Evolutionary conservation across 2,797 vertebrate species (phyloP), one percentile per base, ranked within the genome.

Genomic region (Trachurus trachurus): DNA sequence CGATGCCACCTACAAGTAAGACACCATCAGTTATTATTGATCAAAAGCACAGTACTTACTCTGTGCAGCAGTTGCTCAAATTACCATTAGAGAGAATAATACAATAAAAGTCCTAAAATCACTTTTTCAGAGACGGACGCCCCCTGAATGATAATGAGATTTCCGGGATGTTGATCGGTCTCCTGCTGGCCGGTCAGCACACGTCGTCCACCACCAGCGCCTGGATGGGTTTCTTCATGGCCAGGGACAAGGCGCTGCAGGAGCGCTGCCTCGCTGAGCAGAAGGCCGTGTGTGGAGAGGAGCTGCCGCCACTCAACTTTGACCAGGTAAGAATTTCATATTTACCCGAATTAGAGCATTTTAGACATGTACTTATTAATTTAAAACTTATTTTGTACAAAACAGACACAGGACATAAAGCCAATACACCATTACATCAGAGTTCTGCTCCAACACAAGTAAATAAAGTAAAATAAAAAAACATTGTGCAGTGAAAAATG

Each of bases 131-230:
- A 93, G 95, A 98, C 0, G 98, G 98, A 5, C 95, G 80, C 0
- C 87, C 89, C 0, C 90, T 99, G 90, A 96, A 82, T 0, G 96
- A 99, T 1, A 91, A 96, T 0, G 98, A 99, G 84, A 94, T 99
- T 0, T 94, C 96, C 0, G 98, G 98, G 6, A 96, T 99, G 98
- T 94, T 99, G 58, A 99, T 99, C 0, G 98, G 98, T 26, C 92
- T 99, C 86, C 95, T 99, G 1, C 85, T 99, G 58, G 98, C 98
- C 0, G 98, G 98, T 19, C 98, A 99, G 93, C 98, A 99, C 92
- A 99, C 98, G 0, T 99, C 97, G 42, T 99, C 98, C 80, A 99
- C 98, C 86, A 99, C 98, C 52, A 98, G 98, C 1, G 90, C 98
- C 73, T 99, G 98, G 98, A 83, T 99, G 78, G 98, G 98, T 31